phyloP scores from a whole-genome alignment of 2,888 invertebrate species.

The Rhamnusium bicolor region DNA sequence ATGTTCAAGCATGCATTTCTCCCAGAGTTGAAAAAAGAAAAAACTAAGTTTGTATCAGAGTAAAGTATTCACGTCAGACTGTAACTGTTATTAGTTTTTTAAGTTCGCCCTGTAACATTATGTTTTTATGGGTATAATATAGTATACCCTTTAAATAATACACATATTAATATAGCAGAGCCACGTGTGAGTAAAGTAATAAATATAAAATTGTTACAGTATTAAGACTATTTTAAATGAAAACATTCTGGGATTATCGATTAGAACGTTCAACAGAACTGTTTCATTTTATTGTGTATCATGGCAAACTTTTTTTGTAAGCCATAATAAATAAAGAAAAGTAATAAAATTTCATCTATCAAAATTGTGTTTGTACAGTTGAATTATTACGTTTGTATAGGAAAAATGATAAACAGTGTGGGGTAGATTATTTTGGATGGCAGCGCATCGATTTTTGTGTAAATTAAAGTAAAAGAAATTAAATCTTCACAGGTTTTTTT shows the following conservation, averaged over 20 bases:
- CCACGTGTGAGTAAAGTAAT: too few relatives aligned
- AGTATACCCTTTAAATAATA: too few relatives aligned
- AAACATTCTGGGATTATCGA: neutral
- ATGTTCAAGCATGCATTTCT: too few relatives aligned
- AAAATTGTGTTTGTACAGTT: neutral
- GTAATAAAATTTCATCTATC: neutral
- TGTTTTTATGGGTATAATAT: too few relatives aligned
- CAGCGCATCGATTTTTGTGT: neutral
- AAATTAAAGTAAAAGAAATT: neutral
- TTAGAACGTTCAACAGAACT: neutral
- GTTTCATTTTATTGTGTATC: neutral
- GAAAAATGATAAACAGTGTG: neutral
- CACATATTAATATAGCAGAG: too few relatives aligned
- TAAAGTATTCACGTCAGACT: too few relatives aligned
- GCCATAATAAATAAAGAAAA: neutral
- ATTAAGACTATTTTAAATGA: neutral
- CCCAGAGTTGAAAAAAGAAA: too few relatives aligned
- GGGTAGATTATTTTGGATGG: neutral
- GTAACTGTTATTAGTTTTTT: too few relatives aligned
- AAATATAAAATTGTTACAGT: neutral
- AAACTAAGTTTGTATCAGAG: too few relatives aligned
- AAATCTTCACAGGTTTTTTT: neutral
- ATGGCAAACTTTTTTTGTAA: neutral
- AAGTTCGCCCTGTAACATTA: too few relatives aligned
- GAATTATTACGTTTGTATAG: neutral